Conservation (phyloP, 2,888 invertebrate genomes). For the Caenorhabditis sulstoni region DNA sequence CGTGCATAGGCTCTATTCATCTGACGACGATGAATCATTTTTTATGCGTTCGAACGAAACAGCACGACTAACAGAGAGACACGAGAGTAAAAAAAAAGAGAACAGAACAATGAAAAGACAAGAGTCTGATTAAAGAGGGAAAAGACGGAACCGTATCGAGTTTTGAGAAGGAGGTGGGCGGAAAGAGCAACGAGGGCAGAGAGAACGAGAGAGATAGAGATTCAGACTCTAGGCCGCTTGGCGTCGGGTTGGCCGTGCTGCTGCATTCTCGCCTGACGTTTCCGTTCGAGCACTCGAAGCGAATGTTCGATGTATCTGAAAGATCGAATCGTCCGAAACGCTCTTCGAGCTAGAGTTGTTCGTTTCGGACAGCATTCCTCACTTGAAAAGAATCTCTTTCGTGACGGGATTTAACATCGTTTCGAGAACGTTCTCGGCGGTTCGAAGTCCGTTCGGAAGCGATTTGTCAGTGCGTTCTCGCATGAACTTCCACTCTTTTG, state of each 20-base stretch:
- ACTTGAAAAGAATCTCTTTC: constrained; percentile 63
- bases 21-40: background rate
- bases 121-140: no score
- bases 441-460: constrained; percentile 91
- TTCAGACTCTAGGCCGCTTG: constrained; percentile 21
- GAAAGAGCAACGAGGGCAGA: background rate
- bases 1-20: no score
- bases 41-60: background rate
- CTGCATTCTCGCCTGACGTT: background rate
- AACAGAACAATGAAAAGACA: background rate
- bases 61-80: background rate
- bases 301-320: constrained; percentile 16
- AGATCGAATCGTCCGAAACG: no score
- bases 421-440: constrained; percentile 84
- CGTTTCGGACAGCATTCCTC: constrained; percentile 11
- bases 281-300: constrained; percentile 2
- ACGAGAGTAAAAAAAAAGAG: background rate
- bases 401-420: constrained; percentile 78
- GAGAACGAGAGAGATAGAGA: background rate
- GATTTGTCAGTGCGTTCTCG: constrained; percentile 96
- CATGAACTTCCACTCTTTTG: constrained; percentile 90
- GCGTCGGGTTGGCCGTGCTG: constrained; percentile 4
- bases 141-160: no score
- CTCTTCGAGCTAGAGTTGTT: no score
- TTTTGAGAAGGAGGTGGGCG: background rate